Conservation (phyloP, 2,888 invertebrate genomes). For the Andrena praecox region DNA sequence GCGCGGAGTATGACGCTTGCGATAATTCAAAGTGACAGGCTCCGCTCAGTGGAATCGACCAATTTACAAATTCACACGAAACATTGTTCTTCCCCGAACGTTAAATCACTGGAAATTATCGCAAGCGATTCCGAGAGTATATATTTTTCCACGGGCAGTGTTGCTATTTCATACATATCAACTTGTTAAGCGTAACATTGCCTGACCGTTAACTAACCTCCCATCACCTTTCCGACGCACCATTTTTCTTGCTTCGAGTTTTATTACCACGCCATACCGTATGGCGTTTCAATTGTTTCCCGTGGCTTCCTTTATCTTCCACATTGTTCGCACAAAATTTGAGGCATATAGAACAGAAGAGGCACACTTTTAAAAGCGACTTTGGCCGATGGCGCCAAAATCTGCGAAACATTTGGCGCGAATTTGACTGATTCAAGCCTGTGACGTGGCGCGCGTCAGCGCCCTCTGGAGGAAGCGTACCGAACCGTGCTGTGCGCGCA, state of each 20-base stretch:
- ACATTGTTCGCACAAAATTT: neutral
- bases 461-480: too few species aligned
- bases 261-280: neutral
- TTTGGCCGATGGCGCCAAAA: neutral
- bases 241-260: constrained; percentile 56
- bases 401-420: constrained; percentile 5
- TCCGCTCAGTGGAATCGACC: too few species aligned
- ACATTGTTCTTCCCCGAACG: too few species aligned
- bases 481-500: too few species aligned
- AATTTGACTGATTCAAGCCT: neutral
- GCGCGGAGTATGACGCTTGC: too few species aligned
- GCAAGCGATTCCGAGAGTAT: neutral
- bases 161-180: neutral
- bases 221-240: constrained; percentile 70
- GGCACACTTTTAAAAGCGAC: neutral
- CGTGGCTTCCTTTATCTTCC: too few species aligned
- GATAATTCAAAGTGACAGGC: too few species aligned
- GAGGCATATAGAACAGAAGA: neutral
- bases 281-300: neutral
- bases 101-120: neutral
- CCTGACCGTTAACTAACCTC: constrained; percentile 64
- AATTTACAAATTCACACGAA: too few species aligned
- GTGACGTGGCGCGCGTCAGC: too few species aligned
- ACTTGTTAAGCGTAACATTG: neutral
- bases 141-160: neutral